Base-by-base conservation (phyloP, 2,113 vertebrate species). In the Cyprinodon brontotheroides region DNA sequence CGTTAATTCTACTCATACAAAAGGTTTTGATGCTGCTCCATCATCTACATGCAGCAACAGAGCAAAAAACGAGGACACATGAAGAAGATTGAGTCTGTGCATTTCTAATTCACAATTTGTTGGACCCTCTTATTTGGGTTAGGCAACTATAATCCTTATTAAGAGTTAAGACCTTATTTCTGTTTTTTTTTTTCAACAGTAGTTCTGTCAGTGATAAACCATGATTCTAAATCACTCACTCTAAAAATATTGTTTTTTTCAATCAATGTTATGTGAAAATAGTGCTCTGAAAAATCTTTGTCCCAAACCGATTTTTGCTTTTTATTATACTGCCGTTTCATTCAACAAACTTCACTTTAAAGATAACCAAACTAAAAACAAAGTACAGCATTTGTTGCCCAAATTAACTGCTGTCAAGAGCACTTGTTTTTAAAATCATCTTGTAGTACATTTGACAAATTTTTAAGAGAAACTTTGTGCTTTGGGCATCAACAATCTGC, bases 1-100 rank as follows among this genome's bases (percentile, higher is more conserved):
- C 80, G 43, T 81, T 86, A 74, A 87, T 89, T 91, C 87, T 92
- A 80, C 78, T 71, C 77, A 85, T 81, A 90, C 75, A 90, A 91
- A 90, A 88, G 89, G 80, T 89, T 85, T 90, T 86, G 74, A 90
- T 81, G 82, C 82, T 3, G 8, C 81, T 74, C 80, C 85, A 80
- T 86, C 82, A 70, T 85, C 64, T 70, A 65, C 77, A 76, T 74
- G 81, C 68, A 77, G 77, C 43, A 70, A 36, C 71, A 73, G 67
- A n/a, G 75, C 17, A 62, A 69, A 70, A 74, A 77, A 36, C 36
- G 29, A 67, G 22, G 53, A 61, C 40, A 63, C n/a, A 70, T 38
- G 66, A 47, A 57, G 47, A 66, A 72, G 66, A 75, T 1, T 61
- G 61, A 74, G 40, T 71, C 70, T 43, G 72, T 45, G 72, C 63